Evolutionary conservation across 2,113 vertebrate genomes (phyloP).

Genomic region (Tursiops truncatus): DNA sequence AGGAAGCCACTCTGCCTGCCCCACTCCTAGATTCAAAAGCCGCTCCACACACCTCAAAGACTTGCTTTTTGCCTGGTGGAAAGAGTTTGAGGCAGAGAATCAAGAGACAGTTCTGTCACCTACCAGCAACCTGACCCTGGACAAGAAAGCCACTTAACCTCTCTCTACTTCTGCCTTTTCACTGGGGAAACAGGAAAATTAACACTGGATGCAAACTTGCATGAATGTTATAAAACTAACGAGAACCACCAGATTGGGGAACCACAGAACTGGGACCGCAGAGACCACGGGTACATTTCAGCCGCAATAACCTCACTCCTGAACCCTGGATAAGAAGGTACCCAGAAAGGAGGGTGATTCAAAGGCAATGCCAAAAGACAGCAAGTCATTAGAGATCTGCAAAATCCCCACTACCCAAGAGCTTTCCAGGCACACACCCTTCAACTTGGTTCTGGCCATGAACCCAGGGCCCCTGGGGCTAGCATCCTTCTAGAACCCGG

Average conservation of each 20-base stretch:
- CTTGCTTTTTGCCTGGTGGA: slow-evolving; percentile 52
- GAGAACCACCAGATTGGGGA: background rate
- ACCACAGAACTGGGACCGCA: background rate
- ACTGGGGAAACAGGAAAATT: slow-evolving; percentile 55
- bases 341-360: background rate
- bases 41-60: slow-evolving; percentile 54
- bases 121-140: slow-evolving; percentile 67
- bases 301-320: rapidly evolving
- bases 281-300: background rate
- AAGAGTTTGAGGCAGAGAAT: slow-evolving; percentile 59
- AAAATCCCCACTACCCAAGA: background rate
- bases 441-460: too few relatives aligned
- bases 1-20: slow-evolving; percentile 47
- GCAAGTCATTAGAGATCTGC: background rate
- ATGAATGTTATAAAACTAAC: background rate
- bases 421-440: rapidly evolving
- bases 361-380: background rate
- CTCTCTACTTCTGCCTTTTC: slow-evolving; percentile 45
- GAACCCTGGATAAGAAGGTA: background rate
- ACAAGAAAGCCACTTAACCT: slow-evolving; percentile 72
- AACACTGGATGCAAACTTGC: slow-evolving; percentile 45
- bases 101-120: slow-evolving; percentile 60
- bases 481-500: rapidly evolving
- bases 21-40: slow-evolving; percentile 66
- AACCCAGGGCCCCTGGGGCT: rapidly evolving